Percentiles rank a stretch among this genome's conserved stretches.
Conservation (phyloP, 92 coral and sea anemone genomes). For the Porites evermanni region DNA sequence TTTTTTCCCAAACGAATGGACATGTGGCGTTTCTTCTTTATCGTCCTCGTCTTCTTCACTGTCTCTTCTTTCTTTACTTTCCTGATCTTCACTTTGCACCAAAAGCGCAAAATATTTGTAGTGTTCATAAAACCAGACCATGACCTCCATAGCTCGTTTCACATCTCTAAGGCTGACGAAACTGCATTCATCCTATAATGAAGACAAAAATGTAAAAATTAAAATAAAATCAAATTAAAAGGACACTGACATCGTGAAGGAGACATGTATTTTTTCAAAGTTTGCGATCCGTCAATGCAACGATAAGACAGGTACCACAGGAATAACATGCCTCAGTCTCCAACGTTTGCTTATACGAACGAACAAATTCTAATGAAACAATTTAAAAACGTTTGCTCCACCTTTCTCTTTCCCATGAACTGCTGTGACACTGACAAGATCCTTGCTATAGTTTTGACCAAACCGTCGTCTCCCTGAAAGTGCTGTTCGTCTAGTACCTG, state of each 20-base stretch:
- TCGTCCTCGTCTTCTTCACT: not conserved
- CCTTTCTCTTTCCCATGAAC: slow-evolving; percentile 82
- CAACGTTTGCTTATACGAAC: not conserved
- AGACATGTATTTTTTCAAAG: not conserved
- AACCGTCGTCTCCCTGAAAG: slow-evolving; percentile 65
- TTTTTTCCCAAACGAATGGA: not conserved
- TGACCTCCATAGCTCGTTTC: slow-evolving; percentile 85
- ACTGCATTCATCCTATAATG: slow-evolving; percentile 83
- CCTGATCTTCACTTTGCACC: slow-evolving; percentile 19
- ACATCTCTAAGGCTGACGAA: slow-evolving; percentile 92
- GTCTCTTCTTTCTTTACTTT: slow-evolving; percentile 21
- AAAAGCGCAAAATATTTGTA: slow-evolving; percentile 52
- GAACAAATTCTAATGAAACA: too few species aligned
- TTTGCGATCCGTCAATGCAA: not conserved
- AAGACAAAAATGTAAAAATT: not conserved
- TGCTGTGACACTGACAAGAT: slow-evolving; percentile 84
- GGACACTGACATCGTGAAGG: not conserved
- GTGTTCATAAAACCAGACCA: slow-evolving; percentile 82
- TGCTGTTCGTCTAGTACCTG: slow-evolving; percentile 53
- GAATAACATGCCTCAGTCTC: not conserved
- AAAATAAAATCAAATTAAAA: too few species aligned
- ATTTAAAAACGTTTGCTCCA: not conserved
- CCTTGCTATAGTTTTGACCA: slow-evolving; percentile 66
- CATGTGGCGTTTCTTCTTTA: not conserved
- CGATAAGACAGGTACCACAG: not conserved